Conservation (phyloP, 35 echinoderm and acorn worm genomes). For the Heliocidaris tuberculata region DNA sequence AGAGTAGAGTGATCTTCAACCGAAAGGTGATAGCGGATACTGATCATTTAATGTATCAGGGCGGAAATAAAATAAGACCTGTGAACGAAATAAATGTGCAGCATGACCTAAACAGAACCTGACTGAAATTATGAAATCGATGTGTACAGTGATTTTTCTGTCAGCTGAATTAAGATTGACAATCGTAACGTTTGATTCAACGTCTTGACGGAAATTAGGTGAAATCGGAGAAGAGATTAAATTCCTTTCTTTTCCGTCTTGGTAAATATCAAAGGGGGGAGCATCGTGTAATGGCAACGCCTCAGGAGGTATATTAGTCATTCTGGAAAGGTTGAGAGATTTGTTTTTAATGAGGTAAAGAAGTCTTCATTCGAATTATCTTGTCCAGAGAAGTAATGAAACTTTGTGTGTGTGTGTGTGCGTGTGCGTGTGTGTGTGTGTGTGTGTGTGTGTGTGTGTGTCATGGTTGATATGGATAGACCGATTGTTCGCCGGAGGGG, state of each 20-base stretch:
- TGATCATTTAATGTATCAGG: not conserved
- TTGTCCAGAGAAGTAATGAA: not conserved
- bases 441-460: too few relatives aligned
- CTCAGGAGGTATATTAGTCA: not conserved
- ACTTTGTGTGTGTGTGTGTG: too few relatives aligned
- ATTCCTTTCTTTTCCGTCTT: not conserved
- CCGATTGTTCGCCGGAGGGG: not conserved
- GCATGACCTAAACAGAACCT: not conserved
- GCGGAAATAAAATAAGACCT: not conserved
- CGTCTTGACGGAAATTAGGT: not conserved
- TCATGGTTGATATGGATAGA: not conserved
- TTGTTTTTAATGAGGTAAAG: not conserved
- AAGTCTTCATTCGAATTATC: not conserved
- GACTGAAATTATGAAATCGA: not conserved
- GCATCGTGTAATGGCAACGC: not conserved
- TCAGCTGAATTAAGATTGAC: not conserved
- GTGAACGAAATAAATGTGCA: not conserved
- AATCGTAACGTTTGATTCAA: not conserved
- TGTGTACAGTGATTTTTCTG: not conserved
- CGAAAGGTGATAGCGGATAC: slow-evolving; percentile 7
- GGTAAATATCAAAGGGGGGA: not conserved
- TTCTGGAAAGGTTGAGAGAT: not conserved
- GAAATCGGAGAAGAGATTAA: not conserved
- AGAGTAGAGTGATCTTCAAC: not conserved
- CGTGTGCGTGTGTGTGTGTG: too few relatives aligned